Conservation (phyloP, 1,140 invertebrate genomes). For the Diprion similis region DNA sequence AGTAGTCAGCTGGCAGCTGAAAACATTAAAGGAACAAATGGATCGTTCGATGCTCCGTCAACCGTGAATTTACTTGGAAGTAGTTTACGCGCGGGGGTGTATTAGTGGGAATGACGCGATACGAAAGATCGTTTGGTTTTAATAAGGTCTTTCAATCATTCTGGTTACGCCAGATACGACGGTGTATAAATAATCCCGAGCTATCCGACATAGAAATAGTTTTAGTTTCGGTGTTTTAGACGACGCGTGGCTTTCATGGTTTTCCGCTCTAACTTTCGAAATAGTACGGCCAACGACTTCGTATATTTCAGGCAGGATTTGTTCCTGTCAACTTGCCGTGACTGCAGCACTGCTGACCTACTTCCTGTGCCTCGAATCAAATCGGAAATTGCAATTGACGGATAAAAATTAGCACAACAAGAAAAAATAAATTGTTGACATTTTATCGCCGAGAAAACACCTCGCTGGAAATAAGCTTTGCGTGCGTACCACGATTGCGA, state of each 20-base stretch:
- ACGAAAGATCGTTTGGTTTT: not conserved
- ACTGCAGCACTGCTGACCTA: not conserved
- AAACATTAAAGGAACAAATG: slow-evolving; percentile 19
- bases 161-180: not conserved
- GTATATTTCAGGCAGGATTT: not conserved
- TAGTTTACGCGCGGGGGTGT: not conserved
- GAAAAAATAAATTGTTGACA: not conserved
- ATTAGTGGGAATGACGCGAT: not conserved
- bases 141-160: not conserved
- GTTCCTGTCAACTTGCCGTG: not conserved
- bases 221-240: not conserved
- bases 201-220: slow-evolving; percentile 1
- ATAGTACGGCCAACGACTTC: not conserved
- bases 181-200: slow-evolving; percentile 5
- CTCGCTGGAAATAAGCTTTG: not conserved
- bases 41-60: slow-evolving; percentile 5
- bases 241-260: not conserved
- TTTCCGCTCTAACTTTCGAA: not conserved
- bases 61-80: slow-evolving; percentile 1
- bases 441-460: not conserved
- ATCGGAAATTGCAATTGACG: not conserved
- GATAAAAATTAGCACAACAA: not conserved
- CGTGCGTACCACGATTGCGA: not conserved
- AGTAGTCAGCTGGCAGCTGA: slow-evolving; percentile 18
- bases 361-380: not conserved